Base-by-base conservation (phyloP, 1,140 invertebrate species). In the Lasioglossum baleicum region DNA sequence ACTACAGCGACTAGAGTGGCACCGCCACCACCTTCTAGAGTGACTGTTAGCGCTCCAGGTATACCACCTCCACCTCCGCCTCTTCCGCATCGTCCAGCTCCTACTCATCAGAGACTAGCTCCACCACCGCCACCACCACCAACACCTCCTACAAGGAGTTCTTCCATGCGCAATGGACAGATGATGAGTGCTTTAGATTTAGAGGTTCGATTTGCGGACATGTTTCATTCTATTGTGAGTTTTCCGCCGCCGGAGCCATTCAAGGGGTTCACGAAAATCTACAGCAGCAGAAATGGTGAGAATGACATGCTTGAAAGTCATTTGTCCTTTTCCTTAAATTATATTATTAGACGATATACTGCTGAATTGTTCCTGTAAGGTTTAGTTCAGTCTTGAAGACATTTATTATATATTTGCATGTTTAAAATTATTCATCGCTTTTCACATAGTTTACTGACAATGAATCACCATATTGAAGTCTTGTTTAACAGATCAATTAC, bases 281-380 rank as follows among this genome's bases (percentile, higher is more conserved):
- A 95, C 90, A 94, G 94, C 87, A 94, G 94, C 87, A 94, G 92
- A 93, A 92, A 92, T 69, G 93, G 93, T 94, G 88, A 93, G 90
- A 84, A 63, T 22, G 63, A 83, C 22, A 60, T 66, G 20, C 40
- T 65, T 66, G 7, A 65, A 60, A 70, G 15, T 22, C 35, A n/a
- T 1, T 69, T 11, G 10, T 26, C 56, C 11, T 60, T 5, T 31
- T 81, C 67, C 15, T 56, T 68, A 6, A 72, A 78, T 22, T 75
- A 82, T 42, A 58, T 67, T 53, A 56, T 87, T 40, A 87, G 74
- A 68, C 75, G 51, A 3, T 82, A 88, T 26, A 85, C 82, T 35
- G 79, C 80, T 17, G 71, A 83, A 3, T 83, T 88, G 56, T 82
- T 87, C 74, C 35, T 81, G 56, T 85, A 72, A 84, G 7, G 31